These are phyloP conservation scores for Drosophila asahinai DNA, from an alignment of 1,140 invertebrate species.

Conservation along the genomic window DNA sequence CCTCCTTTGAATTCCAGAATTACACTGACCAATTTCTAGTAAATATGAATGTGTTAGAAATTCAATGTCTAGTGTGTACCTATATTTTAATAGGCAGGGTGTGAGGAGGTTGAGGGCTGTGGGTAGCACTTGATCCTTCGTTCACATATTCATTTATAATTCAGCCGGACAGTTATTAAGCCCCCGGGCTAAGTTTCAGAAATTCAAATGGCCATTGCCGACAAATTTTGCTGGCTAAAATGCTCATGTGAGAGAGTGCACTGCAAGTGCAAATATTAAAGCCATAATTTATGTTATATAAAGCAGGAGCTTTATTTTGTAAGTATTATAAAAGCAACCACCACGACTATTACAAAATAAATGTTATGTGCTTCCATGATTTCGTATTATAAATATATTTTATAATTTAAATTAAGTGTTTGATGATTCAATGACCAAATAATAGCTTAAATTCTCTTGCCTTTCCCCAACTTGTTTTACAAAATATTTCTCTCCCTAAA, in stretches of 20 bases:
- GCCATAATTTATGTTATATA: not conserved
- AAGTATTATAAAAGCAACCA: not conserved
- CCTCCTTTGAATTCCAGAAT: slow-evolving; percentile 18
- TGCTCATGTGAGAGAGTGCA: slow-evolving; percentile 11
- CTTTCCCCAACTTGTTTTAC: not conserved
- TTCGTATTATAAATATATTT: too few relatives aligned
- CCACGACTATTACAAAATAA: too few relatives aligned
- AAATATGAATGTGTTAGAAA: slow-evolving; percentile 10
- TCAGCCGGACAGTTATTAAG: slow-evolving; percentile 50
- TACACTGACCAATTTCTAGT: slow-evolving; percentile 2
- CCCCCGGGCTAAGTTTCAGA: slow-evolving; percentile 30
- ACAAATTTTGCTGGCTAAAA: slow-evolving; percentile 32
- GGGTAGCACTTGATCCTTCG: slow-evolving; percentile 33
- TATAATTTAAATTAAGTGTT: too few relatives aligned
- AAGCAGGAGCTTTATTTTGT: not conserved
- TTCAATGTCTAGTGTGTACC: not conserved
- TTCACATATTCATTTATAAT: slow-evolving; percentile 58
- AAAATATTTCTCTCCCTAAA: not conserved
- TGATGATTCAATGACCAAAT: too few relatives aligned
- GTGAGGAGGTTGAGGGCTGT: not conserved
- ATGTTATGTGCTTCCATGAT: too few relatives aligned
- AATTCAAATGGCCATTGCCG: slow-evolving; percentile 41
- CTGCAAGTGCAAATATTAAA: not conserved
- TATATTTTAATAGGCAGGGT: slow-evolving; percentile 12
- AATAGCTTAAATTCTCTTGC: too few relatives aligned